Conservation (phyloP, 2,888 invertebrate species). For the Serripes groenlandicus region DNA sequence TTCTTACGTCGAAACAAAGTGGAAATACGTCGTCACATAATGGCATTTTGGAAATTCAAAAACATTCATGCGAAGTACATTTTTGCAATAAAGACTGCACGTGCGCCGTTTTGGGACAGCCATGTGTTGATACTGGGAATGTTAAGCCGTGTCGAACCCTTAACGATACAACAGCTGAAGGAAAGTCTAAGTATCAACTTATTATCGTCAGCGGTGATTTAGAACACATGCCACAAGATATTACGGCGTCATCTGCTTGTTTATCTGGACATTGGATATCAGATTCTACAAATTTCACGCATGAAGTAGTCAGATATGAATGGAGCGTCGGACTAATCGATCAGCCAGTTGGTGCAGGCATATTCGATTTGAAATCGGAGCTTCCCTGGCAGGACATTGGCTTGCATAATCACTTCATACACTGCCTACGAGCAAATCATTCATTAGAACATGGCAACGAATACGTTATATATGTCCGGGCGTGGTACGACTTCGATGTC, state of each 20-base stretch:
- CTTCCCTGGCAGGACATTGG: constrained; percentile 61
- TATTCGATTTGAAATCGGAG: constrained; percentile 52
- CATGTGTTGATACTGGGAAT: constrained; percentile 40
- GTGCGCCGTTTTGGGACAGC: constrained; percentile 57
- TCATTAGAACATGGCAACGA: constrained; percentile 30
- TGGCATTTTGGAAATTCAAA: constrained; percentile 32
- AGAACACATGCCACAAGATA: neutral
- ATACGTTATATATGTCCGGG: constrained; percentile 63
- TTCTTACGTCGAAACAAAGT: neutral
- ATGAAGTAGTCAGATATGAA: constrained; percentile 50
- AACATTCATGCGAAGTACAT: constrained; percentile 63
- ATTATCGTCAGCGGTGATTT: constrained; percentile 12
- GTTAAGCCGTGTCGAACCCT: neutral
- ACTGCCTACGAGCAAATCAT: constrained; percentile 49
- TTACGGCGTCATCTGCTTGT: constrained; percentile 41
- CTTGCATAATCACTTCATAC: constrained; percentile 12
- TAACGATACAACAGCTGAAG: neutral
- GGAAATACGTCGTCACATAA: neutral
- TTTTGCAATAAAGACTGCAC: constrained; percentile 66
- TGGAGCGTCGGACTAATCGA: constrained; percentile 62
- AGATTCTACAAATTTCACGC: neutral
- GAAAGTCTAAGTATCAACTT: neutral
- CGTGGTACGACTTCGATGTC: constrained; percentile 57
- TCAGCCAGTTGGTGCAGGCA: constrained; percentile 47
- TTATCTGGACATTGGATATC: constrained; percentile 25